Base-by-base conservation (phyloP, 2,888 invertebrate species). In the Leucozona laternaria region DNA sequence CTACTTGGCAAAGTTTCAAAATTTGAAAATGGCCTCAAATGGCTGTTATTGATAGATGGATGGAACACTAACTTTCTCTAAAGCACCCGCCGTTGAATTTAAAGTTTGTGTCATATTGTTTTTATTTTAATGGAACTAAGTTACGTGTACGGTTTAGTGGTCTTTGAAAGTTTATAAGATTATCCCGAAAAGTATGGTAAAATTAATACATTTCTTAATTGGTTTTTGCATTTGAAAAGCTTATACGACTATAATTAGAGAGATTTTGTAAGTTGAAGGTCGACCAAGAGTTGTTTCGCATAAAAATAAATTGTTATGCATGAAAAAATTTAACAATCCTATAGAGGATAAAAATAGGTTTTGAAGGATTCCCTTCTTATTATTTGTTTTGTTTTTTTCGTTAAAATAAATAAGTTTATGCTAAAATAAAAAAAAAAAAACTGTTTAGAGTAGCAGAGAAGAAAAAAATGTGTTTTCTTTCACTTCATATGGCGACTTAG, bases 1-100 rank as follows among this genome's bases (percentile, higher is more conserved):
- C 31, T 25, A 45, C 40, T 71, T 78, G 71, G 71, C 62, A 45
- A 22, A 15, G 70, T 58, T 62, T 71, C 60, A 40, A 70, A 77
- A 78, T 20, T 66, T 48, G 48, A 34, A 48, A 34, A 31, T 34
- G 31, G 66, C 48, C 48, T 66, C 15, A 48, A 66, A 66, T 20
- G 66, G 48, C 31, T 66, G 66, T 66, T 66, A 66, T 66, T 66
- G 48, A 66, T 66, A 28, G 43, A 43, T 45, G 25, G 43, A 43
- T 45, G 25, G 48, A 13, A 43, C 28, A n/a, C 31, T 31, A 66
- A 66, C 66, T 48, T 66, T 48, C 6, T 66, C 20, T 62, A 43
- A 62, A n/a, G n/a, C 11, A 37, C 13, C 25, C 43, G n/a, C n/a
- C 3, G 2, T 10, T 43, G n/a, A 28, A 28, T 48, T 48, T 20